Evolutionary conservation across 2,888 invertebrate species (phyloP), one percentile per base, ranked within the genome.

Genomic region (Lasioglossum lativentre): DNA sequence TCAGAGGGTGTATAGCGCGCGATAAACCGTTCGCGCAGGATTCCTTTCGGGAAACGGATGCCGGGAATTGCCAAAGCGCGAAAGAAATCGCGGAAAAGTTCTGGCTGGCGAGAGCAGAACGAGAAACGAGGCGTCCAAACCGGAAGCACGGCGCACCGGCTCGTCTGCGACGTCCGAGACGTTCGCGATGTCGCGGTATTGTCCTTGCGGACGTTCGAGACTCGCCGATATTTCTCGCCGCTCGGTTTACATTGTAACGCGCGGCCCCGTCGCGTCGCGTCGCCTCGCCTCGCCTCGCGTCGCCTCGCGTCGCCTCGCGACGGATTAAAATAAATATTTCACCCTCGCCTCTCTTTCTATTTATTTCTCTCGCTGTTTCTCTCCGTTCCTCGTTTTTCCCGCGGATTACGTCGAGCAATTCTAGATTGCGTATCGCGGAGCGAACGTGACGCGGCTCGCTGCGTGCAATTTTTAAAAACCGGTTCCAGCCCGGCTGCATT

Each of bases 31-130:
- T 88, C 86, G 84, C 80, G 52, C 80, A 74, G 79, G 72, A 89
- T 85, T 81, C 83, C 83, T 83, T 80, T 82, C 72, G 47, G 71
- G 34, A 47, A 83, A 83, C 89, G 89, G 90, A 85, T 90, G 83
- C 71, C 63, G 82, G 75, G 73, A 82, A 90, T 89, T 87, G 89
- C 77, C 83, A 71, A 75, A 85, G 87, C 86, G 89, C 84, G 88
- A 89, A 89, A 89, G 89, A 88, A 89, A 86, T 86, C 86, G 89
- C 70, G 76, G 77, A 66, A 75, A 85, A 86, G 86, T 82, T 74
- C 40, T 74, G 75, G 47, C 80, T 76, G 75, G 27, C 56, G 80
- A 30, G 78, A 40, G 78, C 52, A 78, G 52, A 52, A 83, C 72
- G 66, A 74, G 82, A 71, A 82, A 71, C 82, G 82, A 56, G 74